Conservation (phyloP, 2,113 vertebrate genomes). For the Malurus cyaneus region DNA sequence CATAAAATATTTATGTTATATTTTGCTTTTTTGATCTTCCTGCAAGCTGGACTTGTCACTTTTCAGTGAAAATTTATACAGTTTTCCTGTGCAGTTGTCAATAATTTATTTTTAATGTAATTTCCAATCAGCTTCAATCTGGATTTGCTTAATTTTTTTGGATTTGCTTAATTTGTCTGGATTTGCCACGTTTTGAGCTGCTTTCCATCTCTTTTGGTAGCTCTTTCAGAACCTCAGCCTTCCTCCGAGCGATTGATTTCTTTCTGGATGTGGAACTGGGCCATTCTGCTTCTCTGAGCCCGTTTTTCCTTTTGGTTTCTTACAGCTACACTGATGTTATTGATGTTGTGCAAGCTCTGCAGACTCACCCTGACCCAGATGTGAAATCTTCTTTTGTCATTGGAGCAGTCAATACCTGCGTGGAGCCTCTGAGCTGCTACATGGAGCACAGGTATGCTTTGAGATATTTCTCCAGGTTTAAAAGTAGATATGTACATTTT, state of each 20-base stretch:
- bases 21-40: not conserved
- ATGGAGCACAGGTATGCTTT: slow-evolving; percentile 88
- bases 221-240: not conserved
- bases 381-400: slow-evolving; percentile 82
- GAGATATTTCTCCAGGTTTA: not conserved
- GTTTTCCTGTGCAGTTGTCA: not conserved
- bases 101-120: not conserved
- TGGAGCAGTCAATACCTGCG: slow-evolving; percentile 85
- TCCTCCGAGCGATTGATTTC: not conserved
- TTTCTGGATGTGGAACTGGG: not conserved
- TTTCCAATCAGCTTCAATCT: not conserved
- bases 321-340: slow-evolving; percentile 89
- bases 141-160: not conserved
- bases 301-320: not conserved
- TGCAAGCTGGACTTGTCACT: not conserved
- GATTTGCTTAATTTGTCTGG: not conserved
- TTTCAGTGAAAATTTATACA: not conserved
- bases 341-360: slow-evolving; percentile 89
- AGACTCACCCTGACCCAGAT: slow-evolving; percentile 86
- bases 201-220: not conserved
- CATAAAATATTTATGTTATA: accelerated
- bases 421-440: slow-evolving; percentile 88
- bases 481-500: not conserved
- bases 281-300: not conserved
- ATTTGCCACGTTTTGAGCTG: not conserved